Evolutionary conservation across 64 coral and sea anemone genomes (phyloP).

Genomic region (Orbicella faveolata): DNA sequence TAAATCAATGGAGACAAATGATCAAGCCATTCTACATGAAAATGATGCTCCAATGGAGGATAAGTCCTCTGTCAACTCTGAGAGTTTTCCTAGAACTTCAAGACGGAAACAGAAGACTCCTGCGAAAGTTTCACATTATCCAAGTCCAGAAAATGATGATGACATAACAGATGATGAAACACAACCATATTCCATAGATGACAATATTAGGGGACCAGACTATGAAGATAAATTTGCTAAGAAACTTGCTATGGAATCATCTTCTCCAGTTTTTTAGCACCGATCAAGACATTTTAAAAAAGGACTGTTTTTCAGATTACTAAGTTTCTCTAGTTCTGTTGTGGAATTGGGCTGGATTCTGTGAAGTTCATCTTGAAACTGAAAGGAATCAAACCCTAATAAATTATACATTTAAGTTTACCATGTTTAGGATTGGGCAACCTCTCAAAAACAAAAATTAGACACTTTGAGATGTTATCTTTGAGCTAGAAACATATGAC

Average conservation of each 20-base stretch:
- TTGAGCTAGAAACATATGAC: too few relatives aligned
- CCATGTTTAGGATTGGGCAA: too few relatives aligned
- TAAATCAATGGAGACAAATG: background rate
- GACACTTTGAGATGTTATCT: too few relatives aligned
- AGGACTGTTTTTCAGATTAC: background rate
- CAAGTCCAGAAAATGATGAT: background rate
- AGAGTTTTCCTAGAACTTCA: background rate
- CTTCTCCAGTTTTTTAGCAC: slow-evolving; percentile 25
- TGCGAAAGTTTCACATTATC: background rate
- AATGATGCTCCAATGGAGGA: background rate
- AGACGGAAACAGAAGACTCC: slow-evolving; percentile 28
- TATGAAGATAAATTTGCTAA: slow-evolving; percentile 34
- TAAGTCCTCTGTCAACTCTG: background rate
- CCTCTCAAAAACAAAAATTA: too few relatives aligned
- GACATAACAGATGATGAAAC: slow-evolving; percentile 45
- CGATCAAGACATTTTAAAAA: background rate
- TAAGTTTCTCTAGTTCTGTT: too few relatives aligned
- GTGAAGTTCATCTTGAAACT: too few relatives aligned
- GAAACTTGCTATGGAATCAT: slow-evolving; percentile 29
- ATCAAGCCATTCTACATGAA: background rate
- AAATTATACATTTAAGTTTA: too few relatives aligned
- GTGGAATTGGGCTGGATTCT: too few relatives aligned
- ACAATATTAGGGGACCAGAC: slow-evolving; percentile 5
- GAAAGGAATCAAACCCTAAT: too few relatives aligned
- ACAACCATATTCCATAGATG: slow-evolving; percentile 21